A percentile compares a stretch with the other conserved stretches of the same genome.
Conservation (phyloP, 2,797 vertebrate genomes). For the Enteromius thamalakanensis region DNA sequence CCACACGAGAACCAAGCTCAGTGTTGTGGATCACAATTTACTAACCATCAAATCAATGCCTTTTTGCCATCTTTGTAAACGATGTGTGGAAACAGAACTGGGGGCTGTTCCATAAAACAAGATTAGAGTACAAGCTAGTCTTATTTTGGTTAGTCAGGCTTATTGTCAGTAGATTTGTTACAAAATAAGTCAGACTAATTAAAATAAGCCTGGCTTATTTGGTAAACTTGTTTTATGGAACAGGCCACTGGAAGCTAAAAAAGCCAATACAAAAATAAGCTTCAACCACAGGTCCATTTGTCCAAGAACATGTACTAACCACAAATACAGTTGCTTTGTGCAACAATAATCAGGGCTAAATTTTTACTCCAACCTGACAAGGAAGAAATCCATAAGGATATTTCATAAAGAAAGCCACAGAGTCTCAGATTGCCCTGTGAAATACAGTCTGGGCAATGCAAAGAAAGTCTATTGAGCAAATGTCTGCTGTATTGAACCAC, state of each 20-base stretch:
- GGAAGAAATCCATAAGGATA: background rate
- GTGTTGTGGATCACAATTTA: background rate
- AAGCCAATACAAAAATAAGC: background rate
- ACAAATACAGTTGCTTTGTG: background rate
- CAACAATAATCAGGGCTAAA: slow-evolving; percentile 1
- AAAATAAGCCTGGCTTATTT: too few species aligned
- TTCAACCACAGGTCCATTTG: background rate
- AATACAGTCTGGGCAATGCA: slow-evolving; percentile 14
- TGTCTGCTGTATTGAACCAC: slow-evolving; percentile 28
- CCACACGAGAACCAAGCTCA: background rate
- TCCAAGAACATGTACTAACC: background rate
- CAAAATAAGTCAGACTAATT: too few species aligned
- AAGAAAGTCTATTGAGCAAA: slow-evolving; percentile 9
- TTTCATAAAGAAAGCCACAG: slow-evolving; percentile 15
- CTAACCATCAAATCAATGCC: background rate
- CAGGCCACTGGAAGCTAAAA: too few species aligned
- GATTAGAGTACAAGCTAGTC: too few species aligned
- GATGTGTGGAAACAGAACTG: background rate
- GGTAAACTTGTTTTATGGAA: too few species aligned
- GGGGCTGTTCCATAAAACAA: too few species aligned
- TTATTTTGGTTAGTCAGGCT: too few species aligned
- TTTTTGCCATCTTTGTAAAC: background rate
- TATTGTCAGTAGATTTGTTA: too few species aligned
- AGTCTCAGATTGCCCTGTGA: background rate
- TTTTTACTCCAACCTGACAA: background rate